Base-by-base conservation (phyloP, 2,797 vertebrate genomes). In the Australoheros facetus region DNA sequence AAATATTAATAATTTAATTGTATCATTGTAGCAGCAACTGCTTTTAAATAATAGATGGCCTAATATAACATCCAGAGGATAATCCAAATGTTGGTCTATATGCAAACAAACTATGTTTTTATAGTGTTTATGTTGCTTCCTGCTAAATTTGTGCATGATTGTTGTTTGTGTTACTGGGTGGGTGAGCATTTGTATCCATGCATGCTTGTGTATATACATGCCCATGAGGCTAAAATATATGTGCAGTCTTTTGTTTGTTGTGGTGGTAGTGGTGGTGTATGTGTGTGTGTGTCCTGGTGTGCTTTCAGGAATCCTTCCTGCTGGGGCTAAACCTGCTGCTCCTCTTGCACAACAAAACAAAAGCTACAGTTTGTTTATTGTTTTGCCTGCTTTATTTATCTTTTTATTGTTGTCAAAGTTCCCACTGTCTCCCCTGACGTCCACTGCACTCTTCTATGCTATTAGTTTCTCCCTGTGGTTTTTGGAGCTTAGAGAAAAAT, bases 341-440 rank as follows among this genome's bases (percentile, higher is more conserved):
- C 32, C 79, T 71, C 45, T 79, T 55, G 80, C 59, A 85, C 66
- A 87, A 74, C 83, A 88, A 88, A 85, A 48, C 69, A 58, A 81
- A 79, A 84, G 48, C 79, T 64, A 34, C 5, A 4, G 76, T 82
- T 89, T 88, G 84, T 91, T 91, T 87, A 83, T 86, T 83, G 70
- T 86, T 85, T 89, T 87, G 72, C 77, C 70, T 77, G 72, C 81
- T 75, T 88, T 85, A 78, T 86, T 87, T 82, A 86, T 87, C 83
- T 81, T 87, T 73, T 85, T 81, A 86, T 84, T 86, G 83, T 91
- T 81, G 59, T 86, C 86, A 81, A 81, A 84, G 79, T 78, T 86
- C 75, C 75, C 72, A 37, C 56, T 32, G 72, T 87, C 80, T 79
- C 75, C 78, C 39, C 53, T 45, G 64, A 48, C 32, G 26, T 62